Evolutionary conservation across 1,140 invertebrate genomes (phyloP), one percentile per base, ranked within the genome.

Genomic region (Ips nitidus): DNA sequence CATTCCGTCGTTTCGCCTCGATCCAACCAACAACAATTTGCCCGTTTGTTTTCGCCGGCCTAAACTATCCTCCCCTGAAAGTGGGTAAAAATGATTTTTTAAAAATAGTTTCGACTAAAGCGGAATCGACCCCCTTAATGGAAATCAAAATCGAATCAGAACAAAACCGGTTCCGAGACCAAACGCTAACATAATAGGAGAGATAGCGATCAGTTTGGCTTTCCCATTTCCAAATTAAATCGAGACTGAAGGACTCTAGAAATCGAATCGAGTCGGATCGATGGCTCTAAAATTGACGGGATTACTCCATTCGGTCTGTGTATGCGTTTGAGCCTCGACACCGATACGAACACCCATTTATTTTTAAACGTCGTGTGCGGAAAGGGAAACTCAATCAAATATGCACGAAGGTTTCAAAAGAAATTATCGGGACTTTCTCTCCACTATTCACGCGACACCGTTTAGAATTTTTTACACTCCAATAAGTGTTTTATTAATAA

Each of bases 141-240:
- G 52, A 57, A 66, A 66, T 66, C 53, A 66, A 41, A 66, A 66
- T 55, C 52, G 47, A 66, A 66, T 66, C 63, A 66, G 52, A 57
- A 66, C 63, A 66, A 66, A 66, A 53, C 63, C 63, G 42, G 22
- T 66, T 52, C 47, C 40, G 52, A 66, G 42, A 66, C 63, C 52
- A 66, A 66, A 42, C 6, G 52, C 65, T 66, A 66, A 58, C 65
- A 66, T 59, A 66, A 66, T 56, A 59, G 52, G 55, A 59, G 52
- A 55, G 65, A 66, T 66, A 66, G 65, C 65, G 53, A 66, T 66
- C 65, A 59, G 55, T 66, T 63, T 59, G 55, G 65, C 41, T 66
- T 66, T 59, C 55, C 65, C 65, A 66, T 66, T 66, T 66, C 55
- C 55, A 66, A 66, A 66, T 66, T 66, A 66, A 66, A 66, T 59